Evolutionary conservation across 2,797 vertebrate genomes (phyloP), one percentile per base, ranked within the genome.

Genomic region (Cynodonichthys magdalenae): DNA sequence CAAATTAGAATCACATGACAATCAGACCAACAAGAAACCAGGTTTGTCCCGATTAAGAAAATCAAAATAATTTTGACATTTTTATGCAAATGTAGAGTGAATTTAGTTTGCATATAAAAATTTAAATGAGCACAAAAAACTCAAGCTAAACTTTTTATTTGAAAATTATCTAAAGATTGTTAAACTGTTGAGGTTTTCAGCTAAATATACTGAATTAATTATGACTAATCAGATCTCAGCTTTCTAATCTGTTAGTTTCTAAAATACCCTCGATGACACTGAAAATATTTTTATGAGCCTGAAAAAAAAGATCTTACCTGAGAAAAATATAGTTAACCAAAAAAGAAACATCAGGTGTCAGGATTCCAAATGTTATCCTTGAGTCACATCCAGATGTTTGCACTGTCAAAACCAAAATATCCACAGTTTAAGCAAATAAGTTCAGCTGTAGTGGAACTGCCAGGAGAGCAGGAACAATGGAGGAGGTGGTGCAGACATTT

Each of bases 301-400:
- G 5, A 41, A 29, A 36, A 27, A 49, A 57, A n/a, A 39, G 34
- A 39, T 73, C 91, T 91, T 91, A 94, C 93, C 93, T 87, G 90
- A 82, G 44, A 89, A 56, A 19, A 93, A 14, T 27, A 91, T 53
- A 5, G 57, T 77, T 42, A 92, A 27, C 86, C 85, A 85, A 53
- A 90, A 62, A 20, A 81, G 63, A 82, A 54, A 75, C 93, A 91
- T 93, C 34, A 27, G n/a, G 59, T 24, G 10, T 62, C 62, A 53
- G 69, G 24, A 53, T 50, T 20, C 19, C 5, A 50, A 15, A n/a
- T 46, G 44, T 54, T 55, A 28, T 67, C 53, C 63, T 71, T 58
- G 41, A 53, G 10, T 75, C 46, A 42, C 39, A 57, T 73, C 34
- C 42, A 72, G 61, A 69, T 6, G 1, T 50, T 27, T 34, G 3